A percentile compares a stretch with the other conserved stretches of the same genome.
Conservation (phyloP, 2,797 vertebrate genomes). For the Erithacus rubecula region DNA sequence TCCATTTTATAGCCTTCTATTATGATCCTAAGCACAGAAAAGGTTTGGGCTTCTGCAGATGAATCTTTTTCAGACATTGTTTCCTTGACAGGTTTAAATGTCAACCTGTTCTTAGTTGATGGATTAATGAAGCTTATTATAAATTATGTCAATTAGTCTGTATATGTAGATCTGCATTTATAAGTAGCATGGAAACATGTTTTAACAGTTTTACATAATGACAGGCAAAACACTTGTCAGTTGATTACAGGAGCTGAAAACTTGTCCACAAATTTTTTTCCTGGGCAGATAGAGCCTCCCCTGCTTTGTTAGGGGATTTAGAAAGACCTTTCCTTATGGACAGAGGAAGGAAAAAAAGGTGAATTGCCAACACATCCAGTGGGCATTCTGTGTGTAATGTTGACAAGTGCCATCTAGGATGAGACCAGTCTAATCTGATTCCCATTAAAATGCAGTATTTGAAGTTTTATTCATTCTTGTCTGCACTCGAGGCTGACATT, state of each 20-base stretch:
- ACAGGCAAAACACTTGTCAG: not conserved
- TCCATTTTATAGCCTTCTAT: not conserved
- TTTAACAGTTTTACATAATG: not conserved
- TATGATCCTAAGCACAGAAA: not conserved
- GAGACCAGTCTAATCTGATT: slow-evolving; percentile 62
- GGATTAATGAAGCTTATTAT: slow-evolving; percentile 43
- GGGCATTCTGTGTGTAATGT: slow-evolving; percentile 19
- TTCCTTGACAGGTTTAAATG: slow-evolving; percentile 41
- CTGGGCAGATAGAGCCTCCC: not conserved
- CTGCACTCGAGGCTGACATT: not conserved
- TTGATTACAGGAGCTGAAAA: not conserved
- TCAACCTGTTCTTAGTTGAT: slow-evolving; percentile 28
- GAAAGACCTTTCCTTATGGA: slow-evolving; percentile 8
- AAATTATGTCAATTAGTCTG: slow-evolving; percentile 22
- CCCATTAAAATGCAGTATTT: slow-evolving; percentile 56
- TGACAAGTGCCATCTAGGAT: slow-evolving; percentile 30
- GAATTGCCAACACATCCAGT: slow-evolving; percentile 23
- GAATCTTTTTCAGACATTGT: slow-evolving; percentile 9
- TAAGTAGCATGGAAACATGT: not conserved
- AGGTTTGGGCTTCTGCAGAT: not conserved
- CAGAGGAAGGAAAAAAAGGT: slow-evolving; percentile 44
- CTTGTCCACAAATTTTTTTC: not conserved
- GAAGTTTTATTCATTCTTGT: slow-evolving; percentile 53
- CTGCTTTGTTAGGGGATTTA: not conserved
- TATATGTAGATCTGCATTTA: not conserved